phyloP scores from a whole-genome alignment of 1,140 invertebrate genomes.

The Drosophila ironensis region DNA sequence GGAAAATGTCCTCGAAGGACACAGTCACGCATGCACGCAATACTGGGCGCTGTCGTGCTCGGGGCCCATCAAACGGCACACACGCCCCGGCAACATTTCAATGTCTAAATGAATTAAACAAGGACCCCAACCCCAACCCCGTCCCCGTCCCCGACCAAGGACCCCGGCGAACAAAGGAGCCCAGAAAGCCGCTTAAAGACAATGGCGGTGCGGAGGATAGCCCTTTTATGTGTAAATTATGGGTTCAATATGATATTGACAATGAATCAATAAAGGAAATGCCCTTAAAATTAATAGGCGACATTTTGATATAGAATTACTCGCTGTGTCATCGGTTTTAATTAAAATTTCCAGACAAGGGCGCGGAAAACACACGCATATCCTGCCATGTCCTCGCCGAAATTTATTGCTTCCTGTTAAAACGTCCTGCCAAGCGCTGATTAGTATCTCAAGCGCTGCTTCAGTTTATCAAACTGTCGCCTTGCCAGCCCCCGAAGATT shows the following conservation, averaged over 20 bases:
- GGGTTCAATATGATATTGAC: slow-evolving; percentile 80
- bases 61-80: slow-evolving; percentile 67
- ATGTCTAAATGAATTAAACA: slow-evolving; percentile 59
- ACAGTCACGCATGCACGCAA: slow-evolving; percentile 31
- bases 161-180: too few relatives aligned
- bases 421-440: slow-evolving; percentile 55
- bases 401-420: slow-evolving; percentile 76
- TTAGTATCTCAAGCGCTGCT: slow-evolving; percentile 67
- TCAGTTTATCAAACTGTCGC: slow-evolving; percentile 77
- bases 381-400: slow-evolving; percentile 56
- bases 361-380: slow-evolving; percentile 40
- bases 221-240: slow-evolving; percentile 80
- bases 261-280: slow-evolving; percentile 81
- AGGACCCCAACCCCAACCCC: too few relatives aligned
- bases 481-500: slow-evolving; percentile 57
- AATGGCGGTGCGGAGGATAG: slow-evolving; percentile 22
- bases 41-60: slow-evolving; percentile 27
- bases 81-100: slow-evolving; percentile 59
- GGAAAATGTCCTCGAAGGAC: slow-evolving; percentile 26
- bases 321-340: slow-evolving; percentile 81
- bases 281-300: slow-evolving; percentile 80
- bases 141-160: too few relatives aligned
- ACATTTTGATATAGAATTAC: slow-evolving; percentile 81
- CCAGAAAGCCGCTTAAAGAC: slow-evolving; percentile 24
- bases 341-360: slow-evolving; percentile 80